Conservation (phyloP, 2,797 vertebrate species). For the Erethizon dorsatum region DNA sequence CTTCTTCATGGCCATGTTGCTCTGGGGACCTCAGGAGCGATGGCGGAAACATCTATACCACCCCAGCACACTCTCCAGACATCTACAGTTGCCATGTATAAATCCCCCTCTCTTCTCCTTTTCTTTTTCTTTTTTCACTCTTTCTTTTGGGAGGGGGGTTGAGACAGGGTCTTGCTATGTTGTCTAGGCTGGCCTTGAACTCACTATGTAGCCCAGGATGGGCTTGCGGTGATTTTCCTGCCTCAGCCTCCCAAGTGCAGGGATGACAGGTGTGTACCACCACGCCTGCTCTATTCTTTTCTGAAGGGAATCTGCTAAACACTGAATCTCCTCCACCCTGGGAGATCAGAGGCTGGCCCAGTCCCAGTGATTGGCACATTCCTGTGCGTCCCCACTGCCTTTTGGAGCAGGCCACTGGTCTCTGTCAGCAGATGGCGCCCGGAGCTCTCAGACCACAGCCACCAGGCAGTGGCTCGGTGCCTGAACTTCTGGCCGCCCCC, state of each 20-base stretch:
- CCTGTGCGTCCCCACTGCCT: not conserved
- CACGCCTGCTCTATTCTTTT: rapidly evolving
- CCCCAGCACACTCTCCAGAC: not conserved
- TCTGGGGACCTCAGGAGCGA: conserved; percentile 14
- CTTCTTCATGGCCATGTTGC: conserved; percentile 43
- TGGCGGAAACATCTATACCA: not conserved
- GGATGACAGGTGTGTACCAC: not conserved
- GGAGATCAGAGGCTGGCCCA: not conserved
- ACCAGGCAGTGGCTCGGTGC: rapidly evolving
- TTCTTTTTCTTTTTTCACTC: not conserved
- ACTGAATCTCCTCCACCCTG: not conserved
- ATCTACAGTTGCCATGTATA: not conserved
- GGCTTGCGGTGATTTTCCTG: not conserved
- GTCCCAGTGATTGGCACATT: rapidly evolving
- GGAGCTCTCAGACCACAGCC: conserved; percentile 65
- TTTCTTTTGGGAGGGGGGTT: not conserved
- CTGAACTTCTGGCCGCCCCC: conserved; percentile 63
- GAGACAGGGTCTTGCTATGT: not conserved
- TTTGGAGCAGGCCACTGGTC: not conserved
- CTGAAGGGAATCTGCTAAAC: not conserved
- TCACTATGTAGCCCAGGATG: too few species aligned
- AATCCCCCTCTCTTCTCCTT: not conserved
- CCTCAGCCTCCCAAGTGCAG: not conserved
- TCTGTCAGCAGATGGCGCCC: conserved; percentile 83
- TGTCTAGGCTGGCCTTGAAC: not conserved